Percentiles rank a stretch among this genome's conserved stretches.
phyloP scores from a whole-genome alignment of 2,113 vertebrate species.

The Aepyceros melampus region DNA sequence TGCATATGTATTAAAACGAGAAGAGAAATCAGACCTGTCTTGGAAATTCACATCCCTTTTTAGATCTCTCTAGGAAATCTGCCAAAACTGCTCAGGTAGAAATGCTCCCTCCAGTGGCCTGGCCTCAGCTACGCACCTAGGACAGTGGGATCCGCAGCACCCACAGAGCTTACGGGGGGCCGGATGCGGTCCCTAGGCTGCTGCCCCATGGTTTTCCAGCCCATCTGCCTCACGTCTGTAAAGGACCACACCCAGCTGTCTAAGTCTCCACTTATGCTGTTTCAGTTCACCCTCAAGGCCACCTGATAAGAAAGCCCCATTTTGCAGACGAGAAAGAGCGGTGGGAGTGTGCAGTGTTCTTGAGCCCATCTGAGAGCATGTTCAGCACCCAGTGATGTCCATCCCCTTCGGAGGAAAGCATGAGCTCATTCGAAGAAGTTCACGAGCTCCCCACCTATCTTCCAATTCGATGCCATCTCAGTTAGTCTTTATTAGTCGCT shows the following conservation, averaged over 20 bases:
- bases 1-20: not conserved
- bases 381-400: not conserved
- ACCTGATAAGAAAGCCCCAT: not conserved
- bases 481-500: not conserved
- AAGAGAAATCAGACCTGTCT: not conserved
- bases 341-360: rapidly evolving
- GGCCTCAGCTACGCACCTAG: not conserved
- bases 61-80: not conserved
- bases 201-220: rapidly evolving
- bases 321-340: rapidly evolving
- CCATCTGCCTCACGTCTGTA: rapidly evolving
- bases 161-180: not conserved
- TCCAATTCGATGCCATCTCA: not conserved
- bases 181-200: rapidly evolving
- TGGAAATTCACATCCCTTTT: not conserved
- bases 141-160: too few relatives aligned
- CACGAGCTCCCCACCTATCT: not conserved
- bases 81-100: not conserved
- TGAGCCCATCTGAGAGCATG: rapidly evolving
- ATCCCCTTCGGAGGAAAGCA: not conserved
- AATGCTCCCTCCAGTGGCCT: not conserved
- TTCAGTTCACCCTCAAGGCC: not conserved
- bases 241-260: rapidly evolving
- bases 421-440: too few relatives aligned
- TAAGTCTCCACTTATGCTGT: too few relatives aligned